phyloP scores from a whole-genome alignment of 1,140 invertebrate species.

The Apis florea region DNA sequence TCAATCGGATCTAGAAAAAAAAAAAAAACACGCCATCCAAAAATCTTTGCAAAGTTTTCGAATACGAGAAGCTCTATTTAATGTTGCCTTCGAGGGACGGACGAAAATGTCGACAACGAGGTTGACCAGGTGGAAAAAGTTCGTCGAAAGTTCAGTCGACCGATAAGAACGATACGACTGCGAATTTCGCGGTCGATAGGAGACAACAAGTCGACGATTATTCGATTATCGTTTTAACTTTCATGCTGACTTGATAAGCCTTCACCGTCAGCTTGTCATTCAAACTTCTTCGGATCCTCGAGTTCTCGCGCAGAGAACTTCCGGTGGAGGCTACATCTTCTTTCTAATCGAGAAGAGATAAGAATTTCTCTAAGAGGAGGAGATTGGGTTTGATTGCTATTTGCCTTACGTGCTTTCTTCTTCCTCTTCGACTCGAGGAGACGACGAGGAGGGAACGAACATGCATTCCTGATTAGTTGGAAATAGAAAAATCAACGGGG shows the following conservation, averaged over 20 bases:
- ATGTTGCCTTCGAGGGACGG: neutral
- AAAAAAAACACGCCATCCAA: neutral
- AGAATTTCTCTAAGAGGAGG: neutral
- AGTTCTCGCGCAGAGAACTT: neutral
- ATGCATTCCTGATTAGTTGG: neutral
- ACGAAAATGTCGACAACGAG: neutral
- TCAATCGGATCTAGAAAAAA: neutral
- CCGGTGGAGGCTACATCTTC: neutral
- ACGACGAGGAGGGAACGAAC: neutral
- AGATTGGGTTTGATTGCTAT: slow-evolving; percentile 10
- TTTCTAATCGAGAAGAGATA: neutral
- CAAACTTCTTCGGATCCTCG: neutral
- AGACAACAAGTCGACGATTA: slow-evolving; percentile 13
- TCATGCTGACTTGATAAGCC: neutral
- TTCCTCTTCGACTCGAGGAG: neutral
- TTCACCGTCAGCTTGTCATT: neutral
- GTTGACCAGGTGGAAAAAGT: neutral
- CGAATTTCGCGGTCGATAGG: neutral
- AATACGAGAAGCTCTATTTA: neutral
- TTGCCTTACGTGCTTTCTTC: neutral
- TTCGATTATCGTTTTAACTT: neutral
- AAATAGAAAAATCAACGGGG: neutral
- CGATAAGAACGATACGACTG: slow-evolving; percentile 2
- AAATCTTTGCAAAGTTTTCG: neutral
- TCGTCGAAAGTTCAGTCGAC: neutral